A percentile compares a stretch with the other conserved stretches of the same genome.
These are phyloP conservation scores for Pao palembangensis DNA, from an alignment of 2,113 vertebrate genomes.

Conservation along the genomic window DNA sequence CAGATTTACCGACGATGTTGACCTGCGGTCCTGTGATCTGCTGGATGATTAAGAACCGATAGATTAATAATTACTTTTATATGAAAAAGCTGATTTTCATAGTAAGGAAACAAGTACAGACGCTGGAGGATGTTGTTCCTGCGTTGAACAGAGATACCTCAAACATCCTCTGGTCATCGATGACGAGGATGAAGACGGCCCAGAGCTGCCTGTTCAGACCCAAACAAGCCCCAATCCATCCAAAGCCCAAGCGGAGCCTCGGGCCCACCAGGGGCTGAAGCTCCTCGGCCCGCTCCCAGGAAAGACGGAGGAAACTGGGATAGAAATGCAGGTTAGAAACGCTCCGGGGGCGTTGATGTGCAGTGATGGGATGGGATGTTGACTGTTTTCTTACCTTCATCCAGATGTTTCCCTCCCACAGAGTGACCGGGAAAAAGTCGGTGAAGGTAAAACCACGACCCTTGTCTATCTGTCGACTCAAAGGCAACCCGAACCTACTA, in stretches of 20 bases:
- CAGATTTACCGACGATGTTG: too few species aligned
- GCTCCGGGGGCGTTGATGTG: too few species aligned
- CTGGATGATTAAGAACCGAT: too few species aligned
- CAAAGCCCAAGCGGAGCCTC: not conserved
- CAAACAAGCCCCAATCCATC: not conserved
- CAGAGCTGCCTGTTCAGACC: not conserved
- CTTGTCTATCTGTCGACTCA: not conserved
- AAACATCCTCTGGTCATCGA: slow-evolving; percentile 26
- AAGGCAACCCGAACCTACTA: too few species aligned
- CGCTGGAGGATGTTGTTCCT: not conserved
- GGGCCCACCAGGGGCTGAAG: not conserved
- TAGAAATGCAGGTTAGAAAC: slow-evolving; percentile 56
- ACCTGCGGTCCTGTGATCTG: too few species aligned
- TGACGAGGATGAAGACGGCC: slow-evolving; percentile 19
- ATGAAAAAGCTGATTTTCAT: too few species aligned
- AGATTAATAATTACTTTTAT: too few species aligned
- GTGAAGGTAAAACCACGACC: slow-evolving; percentile 19
- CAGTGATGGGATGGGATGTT: too few species aligned
- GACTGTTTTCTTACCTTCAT: not conserved
- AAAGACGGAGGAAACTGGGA: slow-evolving; percentile 18
- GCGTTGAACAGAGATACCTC: slow-evolving; percentile 7
- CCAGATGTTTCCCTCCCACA: slow-evolving; percentile 37
- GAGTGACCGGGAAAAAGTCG: not conserved
- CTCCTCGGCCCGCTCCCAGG: accelerated
- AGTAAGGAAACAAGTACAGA: not conserved